These are phyloP conservation scores for Acanthosoma haemorrhoidale DNA, from an alignment of 2,888 invertebrate genomes.

Conservation along the genomic window DNA sequence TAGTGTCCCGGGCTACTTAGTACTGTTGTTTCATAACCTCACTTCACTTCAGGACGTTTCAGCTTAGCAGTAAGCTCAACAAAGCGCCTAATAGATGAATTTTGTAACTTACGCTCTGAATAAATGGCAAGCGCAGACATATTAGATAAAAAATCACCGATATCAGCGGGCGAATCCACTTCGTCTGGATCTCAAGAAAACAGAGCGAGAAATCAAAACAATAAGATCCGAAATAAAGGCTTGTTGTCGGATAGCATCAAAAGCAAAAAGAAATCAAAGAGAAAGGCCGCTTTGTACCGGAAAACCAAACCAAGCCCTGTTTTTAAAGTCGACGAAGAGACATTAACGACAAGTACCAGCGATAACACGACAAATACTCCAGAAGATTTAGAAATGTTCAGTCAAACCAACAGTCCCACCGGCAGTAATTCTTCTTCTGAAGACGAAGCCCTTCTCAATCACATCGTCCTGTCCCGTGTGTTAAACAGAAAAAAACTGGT, in stretches of 20 bases:
- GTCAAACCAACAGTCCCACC: not conserved
- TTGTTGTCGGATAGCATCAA: not conserved
- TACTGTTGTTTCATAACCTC: not conserved
- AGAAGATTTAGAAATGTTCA: not conserved
- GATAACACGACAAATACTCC: conserved; percentile 13
- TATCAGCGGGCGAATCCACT: not conserved
- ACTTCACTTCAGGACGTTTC: not conserved
- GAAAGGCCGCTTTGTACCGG: not conserved
- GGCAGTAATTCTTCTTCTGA: conserved; percentile 4
- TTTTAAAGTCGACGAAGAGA: conserved; percentile 24
- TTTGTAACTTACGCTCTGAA: not conserved
- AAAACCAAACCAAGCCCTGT: conserved; percentile 26
- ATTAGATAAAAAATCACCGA: not conserved
- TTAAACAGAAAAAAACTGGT: conserved; percentile 22
- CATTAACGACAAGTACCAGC: conserved; percentile 7
- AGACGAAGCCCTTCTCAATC: conserved; percentile 20
- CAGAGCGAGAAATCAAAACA: not conserved
- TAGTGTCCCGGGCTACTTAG: not conserved
- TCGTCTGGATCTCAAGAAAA: not conserved
- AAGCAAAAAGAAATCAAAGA: conserved; percentile 4
- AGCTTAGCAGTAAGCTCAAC: not conserved
- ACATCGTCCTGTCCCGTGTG: conserved; percentile 9
- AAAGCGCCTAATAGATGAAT: not conserved
- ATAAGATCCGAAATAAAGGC: not conserved
- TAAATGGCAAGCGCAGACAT: not conserved